Evolutionary conservation across 2,888 invertebrate genomes (phyloP).

Genomic region (Loripinus fragilis): DNA sequence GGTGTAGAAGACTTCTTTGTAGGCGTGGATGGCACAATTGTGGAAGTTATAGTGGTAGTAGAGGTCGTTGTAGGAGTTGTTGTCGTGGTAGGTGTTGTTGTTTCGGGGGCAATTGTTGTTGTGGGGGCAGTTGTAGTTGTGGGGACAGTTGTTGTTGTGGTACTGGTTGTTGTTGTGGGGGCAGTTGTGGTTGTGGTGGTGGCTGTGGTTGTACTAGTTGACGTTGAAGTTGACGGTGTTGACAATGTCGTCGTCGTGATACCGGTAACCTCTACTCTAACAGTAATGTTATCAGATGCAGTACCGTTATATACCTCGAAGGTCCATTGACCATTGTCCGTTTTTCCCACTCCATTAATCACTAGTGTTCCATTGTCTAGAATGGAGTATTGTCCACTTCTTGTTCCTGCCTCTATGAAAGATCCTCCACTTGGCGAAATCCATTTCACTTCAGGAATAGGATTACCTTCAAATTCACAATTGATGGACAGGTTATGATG

Average conservation of each 20-base stretch:
- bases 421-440: conserved; percentile 46
- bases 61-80: too few relatives aligned
- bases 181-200: conserved; percentile 39
- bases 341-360: conserved; percentile 39
- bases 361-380: conserved; percentile 60
- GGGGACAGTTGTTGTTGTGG: conserved; percentile 27
- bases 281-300: conserved; percentile 40
- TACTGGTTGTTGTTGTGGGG: conserved; percentile 22
- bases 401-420: conserved; percentile 41
- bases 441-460: conserved; percentile 64
- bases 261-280: conserved; percentile 44
- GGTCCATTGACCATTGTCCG: conserved; percentile 57
- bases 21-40: not conserved
- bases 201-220: conserved; percentile 42
- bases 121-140: conserved; percentile 12
- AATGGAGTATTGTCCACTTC: conserved; percentile 34
- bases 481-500: conserved; percentile 47
- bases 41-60: too few relatives aligned
- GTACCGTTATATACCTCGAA: conserved; percentile 50
- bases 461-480: conserved; percentile 63
- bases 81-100: too few relatives aligned
- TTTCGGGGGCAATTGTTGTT: too few relatives aligned
- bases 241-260: conserved; percentile 52
- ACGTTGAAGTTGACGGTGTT: conserved; percentile 43
- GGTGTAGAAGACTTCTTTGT: not conserved